Percentiles rank a stretch among this genome's conserved stretches.
Evolutionary conservation across 2,113 vertebrate genomes (phyloP).

Genomic region (Albula glossodonta): DNA sequence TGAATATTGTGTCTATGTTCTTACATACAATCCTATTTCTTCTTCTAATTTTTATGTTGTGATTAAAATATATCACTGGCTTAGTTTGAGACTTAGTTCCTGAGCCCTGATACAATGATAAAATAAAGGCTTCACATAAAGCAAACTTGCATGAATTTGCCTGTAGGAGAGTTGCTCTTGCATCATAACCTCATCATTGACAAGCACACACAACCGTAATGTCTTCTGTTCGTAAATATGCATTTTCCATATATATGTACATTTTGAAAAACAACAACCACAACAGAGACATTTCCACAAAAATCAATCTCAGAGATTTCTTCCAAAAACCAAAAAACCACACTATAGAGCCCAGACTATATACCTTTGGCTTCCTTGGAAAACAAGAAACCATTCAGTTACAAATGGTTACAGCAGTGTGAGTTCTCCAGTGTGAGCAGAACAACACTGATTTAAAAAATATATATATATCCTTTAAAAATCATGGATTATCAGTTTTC

Average conservation of each 20-base stretch:
- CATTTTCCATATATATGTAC: neutral
- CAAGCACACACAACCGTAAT: neutral
- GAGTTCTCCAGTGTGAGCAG: too few species aligned
- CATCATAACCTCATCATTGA: too few species aligned
- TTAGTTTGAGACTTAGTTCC: neutral
- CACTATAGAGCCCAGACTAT: neutral
- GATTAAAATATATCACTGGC: neutral
- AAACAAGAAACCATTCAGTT: neutral
- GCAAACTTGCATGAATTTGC: neutral
- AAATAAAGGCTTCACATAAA: neutral
- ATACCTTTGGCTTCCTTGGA: neutral
- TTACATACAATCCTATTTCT: too few species aligned
- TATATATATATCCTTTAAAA: neutral
- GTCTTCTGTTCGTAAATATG: neutral
- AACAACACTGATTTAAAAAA: neutral
- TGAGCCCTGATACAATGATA: neutral
- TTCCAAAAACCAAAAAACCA: neutral
- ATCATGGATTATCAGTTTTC: neutral
- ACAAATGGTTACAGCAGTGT: too few species aligned
- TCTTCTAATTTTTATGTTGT: too few species aligned
- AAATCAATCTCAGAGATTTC: neutral
- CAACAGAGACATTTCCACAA: neutral
- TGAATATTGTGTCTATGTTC: too few species aligned
- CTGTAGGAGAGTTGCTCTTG: too few species aligned
- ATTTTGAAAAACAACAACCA: neutral